Base-by-base conservation (phyloP, 1,140 invertebrate genomes). In the Holotrichia oblita region DNA sequence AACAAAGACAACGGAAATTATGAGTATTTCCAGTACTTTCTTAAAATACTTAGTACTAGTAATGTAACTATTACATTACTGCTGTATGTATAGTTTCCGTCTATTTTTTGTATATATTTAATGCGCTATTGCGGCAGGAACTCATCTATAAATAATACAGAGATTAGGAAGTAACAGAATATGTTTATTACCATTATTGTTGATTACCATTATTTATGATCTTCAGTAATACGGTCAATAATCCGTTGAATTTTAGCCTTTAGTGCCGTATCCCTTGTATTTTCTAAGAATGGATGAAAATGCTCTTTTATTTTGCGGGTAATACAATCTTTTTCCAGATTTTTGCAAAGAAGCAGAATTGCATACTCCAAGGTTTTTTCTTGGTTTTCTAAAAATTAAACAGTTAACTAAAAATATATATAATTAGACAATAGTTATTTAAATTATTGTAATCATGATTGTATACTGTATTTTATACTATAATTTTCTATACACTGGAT, bases 291-390 rank as follows among this genome's bases (percentile, higher is more conserved):
- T 3, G 82, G 81, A 76, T 82, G 80, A 22, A 84, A 74, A 61
- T 78, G 48, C 48, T 82, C 41, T 14, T 84, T 77, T 7, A 84
- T 80, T 78, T 83, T 83, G 48, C 82, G 76, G 40, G 77, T 78
- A 9, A 82, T 81, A 83, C 84, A 84, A 40, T 80, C 80, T 17
- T 72, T 80, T 10, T 81, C 77, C 44, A 80, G 80, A 77, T 83
- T 84, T 77, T 83, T 83, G 20, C 80, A 79, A 72, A 80, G 81
- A 24, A 84, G 34, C 22, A 82, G 76, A 20, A 84, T 64, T n/a
- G 79, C 76, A 76, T 80, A 82, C 42, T 83, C 81, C 3, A 78
- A 78, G 8, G 76, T 55, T 77, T 55, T 73, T 8, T 44, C 73
- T 6, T 83, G 83, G 59, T 81, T 82, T 77, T 76, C 83, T 84